Conservation (phyloP, 2,113 vertebrate genomes). For the Rana temporaria region DNA sequence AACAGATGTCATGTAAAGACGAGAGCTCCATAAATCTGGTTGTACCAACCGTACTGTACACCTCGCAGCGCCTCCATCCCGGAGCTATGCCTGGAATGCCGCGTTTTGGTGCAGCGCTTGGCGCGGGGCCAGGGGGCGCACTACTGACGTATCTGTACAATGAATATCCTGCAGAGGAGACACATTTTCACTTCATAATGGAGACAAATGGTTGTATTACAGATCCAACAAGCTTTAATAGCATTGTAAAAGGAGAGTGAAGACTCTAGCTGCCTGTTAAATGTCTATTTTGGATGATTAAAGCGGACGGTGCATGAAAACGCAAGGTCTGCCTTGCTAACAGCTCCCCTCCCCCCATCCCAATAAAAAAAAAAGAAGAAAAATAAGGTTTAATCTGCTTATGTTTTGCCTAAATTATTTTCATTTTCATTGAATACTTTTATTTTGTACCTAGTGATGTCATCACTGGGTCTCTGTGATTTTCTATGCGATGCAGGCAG, state of each 20-base stretch:
- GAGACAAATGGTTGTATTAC: constrained; percentile 44
- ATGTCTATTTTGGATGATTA: no score
- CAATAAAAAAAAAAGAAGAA: no score
- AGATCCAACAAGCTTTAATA: constrained; percentile 24
- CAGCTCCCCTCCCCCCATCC: no score
- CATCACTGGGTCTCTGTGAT: no score
- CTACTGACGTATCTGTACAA: constrained; percentile 42
- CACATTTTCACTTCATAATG: constrained; percentile 31
- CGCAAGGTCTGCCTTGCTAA: no score
- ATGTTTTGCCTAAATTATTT: no score
- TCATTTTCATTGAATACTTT: no score
- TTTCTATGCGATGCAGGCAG: no score
- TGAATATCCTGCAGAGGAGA: constrained; percentile 29
- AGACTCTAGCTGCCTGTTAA: no score
- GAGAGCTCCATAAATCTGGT: background rate
- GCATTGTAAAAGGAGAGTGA: no score
- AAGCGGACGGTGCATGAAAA: background rate
- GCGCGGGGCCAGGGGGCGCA: background rate
- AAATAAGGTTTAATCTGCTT: no score
- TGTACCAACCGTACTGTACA: constrained; percentile 2
- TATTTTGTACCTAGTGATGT: no score
- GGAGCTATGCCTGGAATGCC: constrained; percentile 36
- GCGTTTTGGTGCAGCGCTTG: constrained; percentile 14
- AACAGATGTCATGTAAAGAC: constrained; percentile 4
- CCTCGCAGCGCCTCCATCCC: constrained; percentile 1